These are phyloP conservation scores for Hydrocynus forskahlii DNA, from an alignment of 2,797 vertebrate genomes.

Conservation along the genomic window DNA sequence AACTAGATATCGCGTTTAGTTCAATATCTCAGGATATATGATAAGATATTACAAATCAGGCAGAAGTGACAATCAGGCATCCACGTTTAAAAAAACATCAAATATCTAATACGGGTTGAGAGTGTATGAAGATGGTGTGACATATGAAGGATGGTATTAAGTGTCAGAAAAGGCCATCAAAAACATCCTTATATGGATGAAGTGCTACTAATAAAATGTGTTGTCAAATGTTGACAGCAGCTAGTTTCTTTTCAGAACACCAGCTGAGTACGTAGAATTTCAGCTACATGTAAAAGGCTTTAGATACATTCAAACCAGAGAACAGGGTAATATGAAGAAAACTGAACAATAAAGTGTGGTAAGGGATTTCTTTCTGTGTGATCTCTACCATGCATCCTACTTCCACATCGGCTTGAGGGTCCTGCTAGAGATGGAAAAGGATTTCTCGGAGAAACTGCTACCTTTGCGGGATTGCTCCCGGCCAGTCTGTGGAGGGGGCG, in stretches of 20 bases:
- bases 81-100: slow-evolving; percentile 33
- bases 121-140: slow-evolving; percentile 27
- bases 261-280: slow-evolving; percentile 46
- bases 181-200: slow-evolving; percentile 57
- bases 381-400: slow-evolving; percentile 65
- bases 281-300: slow-evolving; percentile 49
- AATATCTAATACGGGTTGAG: slow-evolving; percentile 16
- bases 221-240: slow-evolving; percentile 60
- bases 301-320: slow-evolving; percentile 46
- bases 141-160: slow-evolving; percentile 28
- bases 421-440: slow-evolving; percentile 74
- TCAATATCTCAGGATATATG: slow-evolving; percentile 22
- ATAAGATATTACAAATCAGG: slow-evolving; percentile 64
- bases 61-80: slow-evolving; percentile 43
- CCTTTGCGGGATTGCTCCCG: slow-evolving; percentile 68
- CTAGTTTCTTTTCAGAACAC: slow-evolving; percentile 30
- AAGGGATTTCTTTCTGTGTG: slow-evolving; percentile 9
- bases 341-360: not conserved
- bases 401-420: slow-evolving; percentile 85
- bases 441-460: slow-evolving; percentile 79
- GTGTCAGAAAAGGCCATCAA: slow-evolving; percentile 53
- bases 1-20: slow-evolving; percentile 25
- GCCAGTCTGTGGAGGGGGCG: slow-evolving; percentile 60
- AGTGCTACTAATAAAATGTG: slow-evolving; percentile 55
- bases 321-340: slow-evolving; percentile 25